Conservation (phyloP, 1,140 invertebrate genomes). For the Thrips palmi region DNA sequence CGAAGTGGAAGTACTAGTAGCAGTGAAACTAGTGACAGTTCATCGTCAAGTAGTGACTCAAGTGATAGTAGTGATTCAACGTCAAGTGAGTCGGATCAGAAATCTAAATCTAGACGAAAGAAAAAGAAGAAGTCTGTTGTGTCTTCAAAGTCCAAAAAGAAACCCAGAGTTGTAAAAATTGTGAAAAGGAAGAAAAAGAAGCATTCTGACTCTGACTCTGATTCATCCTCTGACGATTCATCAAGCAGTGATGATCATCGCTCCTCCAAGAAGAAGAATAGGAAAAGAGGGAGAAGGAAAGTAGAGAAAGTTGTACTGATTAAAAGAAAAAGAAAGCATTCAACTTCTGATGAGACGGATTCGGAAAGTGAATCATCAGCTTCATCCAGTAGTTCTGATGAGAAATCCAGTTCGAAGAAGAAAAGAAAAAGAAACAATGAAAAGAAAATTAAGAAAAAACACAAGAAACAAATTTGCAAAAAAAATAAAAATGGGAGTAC, state of each 20-base stretch:
- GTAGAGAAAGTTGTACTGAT: slow-evolving; percentile 1
- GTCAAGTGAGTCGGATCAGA: slow-evolving; percentile 7
- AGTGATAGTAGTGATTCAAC: slow-evolving; percentile 8
- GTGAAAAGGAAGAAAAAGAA: slow-evolving; percentile 4
- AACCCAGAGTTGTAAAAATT: slow-evolving; percentile 13
- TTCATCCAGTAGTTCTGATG: too few relatives aligned
- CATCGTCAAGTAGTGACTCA: slow-evolving; percentile 11
- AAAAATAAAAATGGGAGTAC: too few relatives aligned
- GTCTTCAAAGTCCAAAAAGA: slow-evolving; percentile 14
- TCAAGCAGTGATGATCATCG: too few relatives aligned
- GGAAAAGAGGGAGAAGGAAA: slow-evolving; percentile 5
- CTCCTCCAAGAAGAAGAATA: slow-evolving; percentile 3
- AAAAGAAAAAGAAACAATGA: slow-evolving; percentile 9
- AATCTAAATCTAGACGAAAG: slow-evolving; percentile 13
- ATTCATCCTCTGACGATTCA: slow-evolving; percentile 2
- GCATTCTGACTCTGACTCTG: background rate
- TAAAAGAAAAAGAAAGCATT: slow-evolving; percentile 9
- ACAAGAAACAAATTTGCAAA: too few relatives aligned
- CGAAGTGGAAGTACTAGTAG: slow-evolving; percentile 7
- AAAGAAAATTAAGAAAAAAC: slow-evolving; percentile 12
- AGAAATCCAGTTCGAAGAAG: too few relatives aligned
- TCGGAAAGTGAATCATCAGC: too few relatives aligned
- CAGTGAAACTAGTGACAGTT: slow-evolving; percentile 10
- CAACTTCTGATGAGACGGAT: slow-evolving; percentile 13
- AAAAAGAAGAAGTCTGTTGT: slow-evolving; percentile 14